These are phyloP conservation scores for Mycteria americana DNA, from an alignment of 2,797 vertebrate genomes.

Conservation along the genomic window DNA sequence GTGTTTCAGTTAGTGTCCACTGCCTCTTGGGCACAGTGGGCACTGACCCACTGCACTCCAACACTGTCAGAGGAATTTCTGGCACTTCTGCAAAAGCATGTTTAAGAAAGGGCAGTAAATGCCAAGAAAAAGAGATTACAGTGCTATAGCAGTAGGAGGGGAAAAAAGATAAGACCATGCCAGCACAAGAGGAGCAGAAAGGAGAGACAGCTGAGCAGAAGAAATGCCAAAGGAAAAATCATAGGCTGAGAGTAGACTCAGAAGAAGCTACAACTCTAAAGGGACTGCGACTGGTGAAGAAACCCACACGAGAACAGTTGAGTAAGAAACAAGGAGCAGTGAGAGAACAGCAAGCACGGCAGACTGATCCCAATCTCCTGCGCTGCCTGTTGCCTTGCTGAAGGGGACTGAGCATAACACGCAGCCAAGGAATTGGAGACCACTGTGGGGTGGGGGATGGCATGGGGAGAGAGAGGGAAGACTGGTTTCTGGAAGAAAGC, in stretches of 20 bases:
- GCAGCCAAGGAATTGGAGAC: neutral
- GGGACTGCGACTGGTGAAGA: neutral
- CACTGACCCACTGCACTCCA: neutral
- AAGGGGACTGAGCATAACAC: neutral
- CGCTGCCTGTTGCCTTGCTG: neutral
- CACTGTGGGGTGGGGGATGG: neutral
- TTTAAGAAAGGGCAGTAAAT: neutral
- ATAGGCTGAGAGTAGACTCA: neutral
- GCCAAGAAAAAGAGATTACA: neutral
- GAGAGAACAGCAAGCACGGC: neutral
- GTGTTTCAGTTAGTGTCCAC: neutral
- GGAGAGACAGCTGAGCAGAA: neutral
- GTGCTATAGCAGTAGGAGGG: neutral
- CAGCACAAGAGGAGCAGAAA: neutral
- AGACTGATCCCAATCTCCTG: neutral
- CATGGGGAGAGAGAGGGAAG: neutral
- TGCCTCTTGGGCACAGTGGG: neutral
- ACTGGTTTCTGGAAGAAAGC: neutral
- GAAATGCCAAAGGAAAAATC: neutral
- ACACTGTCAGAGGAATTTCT: neutral
- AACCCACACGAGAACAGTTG: fast-evolving
- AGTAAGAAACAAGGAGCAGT: neutral
- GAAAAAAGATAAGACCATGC: neutral
- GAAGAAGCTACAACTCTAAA: neutral
- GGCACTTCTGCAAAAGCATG: neutral